phyloP scores from a whole-genome alignment of 2,797 vertebrate genomes.

The Hippocampus kuda region DNA sequence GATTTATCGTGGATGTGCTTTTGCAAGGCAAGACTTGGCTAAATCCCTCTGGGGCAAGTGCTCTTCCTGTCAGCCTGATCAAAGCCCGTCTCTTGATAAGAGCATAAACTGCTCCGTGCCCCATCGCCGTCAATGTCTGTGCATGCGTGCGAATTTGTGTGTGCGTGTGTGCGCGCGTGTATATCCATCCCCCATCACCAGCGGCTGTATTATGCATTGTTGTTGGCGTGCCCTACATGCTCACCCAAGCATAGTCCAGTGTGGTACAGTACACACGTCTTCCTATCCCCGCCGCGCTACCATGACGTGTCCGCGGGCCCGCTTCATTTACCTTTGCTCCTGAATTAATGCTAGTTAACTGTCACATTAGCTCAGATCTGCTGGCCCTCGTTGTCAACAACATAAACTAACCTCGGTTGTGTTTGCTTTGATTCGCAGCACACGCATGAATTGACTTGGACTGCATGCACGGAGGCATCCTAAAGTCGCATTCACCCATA shows the following conservation, averaged over 20 bases:
- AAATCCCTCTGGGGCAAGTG: conserved; percentile 58
- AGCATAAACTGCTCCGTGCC: conserved; percentile 61
- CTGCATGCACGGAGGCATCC: conserved; percentile 23
- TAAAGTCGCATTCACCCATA: conserved; percentile 29
- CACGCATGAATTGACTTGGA: conserved; percentile 21
- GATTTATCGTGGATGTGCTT: conserved; percentile 61
- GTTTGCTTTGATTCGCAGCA: conserved; percentile 40
- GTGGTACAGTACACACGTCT: conserved; percentile 66
- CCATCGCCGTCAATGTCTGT: conserved; percentile 56
- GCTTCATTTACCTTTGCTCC: conserved; percentile 65
- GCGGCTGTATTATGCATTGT: conserved; percentile 70
- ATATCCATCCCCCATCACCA: conserved; percentile 58
- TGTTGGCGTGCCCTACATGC: conserved; percentile 74
- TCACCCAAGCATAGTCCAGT: conserved; percentile 67
- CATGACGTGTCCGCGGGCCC: conserved; percentile 53
- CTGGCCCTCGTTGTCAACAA: conserved; percentile 49
- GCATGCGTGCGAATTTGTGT: conserved; percentile 39
- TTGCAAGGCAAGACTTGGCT: conserved; percentile 55
- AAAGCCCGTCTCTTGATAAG: conserved; percentile 61
- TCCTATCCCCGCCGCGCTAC: conserved; percentile 48
- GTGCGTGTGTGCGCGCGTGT: conserved; percentile 28
- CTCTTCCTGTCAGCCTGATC: conserved; percentile 65
- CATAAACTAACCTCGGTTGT: conserved; percentile 45
- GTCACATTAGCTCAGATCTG: conserved; percentile 65
- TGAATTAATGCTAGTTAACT: conserved; percentile 68